These are phyloP conservation scores for Beroe ovata DNA, from an alignment of 37 sponge, comb jelly and placozoan genomes.

Conservation along the genomic window DNA sequence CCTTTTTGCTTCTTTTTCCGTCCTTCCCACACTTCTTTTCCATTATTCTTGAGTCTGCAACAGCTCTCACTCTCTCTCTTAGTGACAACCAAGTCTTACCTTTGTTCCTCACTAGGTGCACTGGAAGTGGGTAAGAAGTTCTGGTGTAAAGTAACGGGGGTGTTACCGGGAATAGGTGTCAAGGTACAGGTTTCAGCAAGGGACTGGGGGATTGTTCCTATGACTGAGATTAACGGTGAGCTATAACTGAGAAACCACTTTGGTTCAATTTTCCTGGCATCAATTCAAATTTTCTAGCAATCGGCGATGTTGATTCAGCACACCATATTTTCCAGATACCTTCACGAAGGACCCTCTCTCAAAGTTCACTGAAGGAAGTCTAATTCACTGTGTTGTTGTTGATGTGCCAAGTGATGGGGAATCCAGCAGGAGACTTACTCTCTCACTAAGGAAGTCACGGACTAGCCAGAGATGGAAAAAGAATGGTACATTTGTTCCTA, in stretches of 20 bases:
- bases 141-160: constrained; percentile 3
- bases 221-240: constrained; percentile 3
- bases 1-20: too few species aligned
- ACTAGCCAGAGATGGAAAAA: constrained; percentile 59
- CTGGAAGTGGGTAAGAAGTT: neutral
- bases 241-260: neutral
- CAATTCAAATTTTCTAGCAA: too few species aligned
- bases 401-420: neutral
- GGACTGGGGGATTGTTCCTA: constrained; percentile 12
- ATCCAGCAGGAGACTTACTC: neutral
- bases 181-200: neutral
- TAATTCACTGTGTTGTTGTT: constrained; percentile 21
- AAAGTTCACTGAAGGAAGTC: neutral
- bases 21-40: too few species aligned
- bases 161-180: constrained; percentile 19
- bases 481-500: neutral
- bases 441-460: constrained; percentile 4
- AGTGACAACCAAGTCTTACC: too few species aligned
- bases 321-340: too few species aligned
- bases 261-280: too few species aligned
- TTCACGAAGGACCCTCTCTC: constrained; percentile 45
- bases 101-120: neutral
- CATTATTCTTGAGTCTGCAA: too few species aligned
- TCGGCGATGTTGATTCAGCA: too few species aligned
- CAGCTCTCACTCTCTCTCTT: too few species aligned